These are phyloP conservation scores for Drosophila paranaensis DNA, from an alignment of 2,888 invertebrate genomes.

Conservation along the genomic window DNA sequence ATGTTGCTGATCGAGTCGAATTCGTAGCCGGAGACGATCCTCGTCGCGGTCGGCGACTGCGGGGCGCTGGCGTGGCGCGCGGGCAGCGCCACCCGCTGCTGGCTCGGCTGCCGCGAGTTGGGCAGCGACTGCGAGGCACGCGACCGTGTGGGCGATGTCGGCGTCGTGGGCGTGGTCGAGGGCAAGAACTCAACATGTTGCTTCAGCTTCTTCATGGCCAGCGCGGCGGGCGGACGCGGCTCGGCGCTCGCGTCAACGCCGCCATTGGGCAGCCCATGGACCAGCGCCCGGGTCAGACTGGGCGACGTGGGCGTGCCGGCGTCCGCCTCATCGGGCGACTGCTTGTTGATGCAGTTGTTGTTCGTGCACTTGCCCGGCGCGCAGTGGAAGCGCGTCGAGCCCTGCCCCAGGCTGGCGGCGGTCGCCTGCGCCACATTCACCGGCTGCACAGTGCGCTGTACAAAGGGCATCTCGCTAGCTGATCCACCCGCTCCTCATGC, in stretches of 20 bases:
- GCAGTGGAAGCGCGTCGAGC: conserved; percentile 72
- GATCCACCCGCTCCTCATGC: conserved; percentile 31
- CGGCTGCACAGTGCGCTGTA: conserved; percentile 93
- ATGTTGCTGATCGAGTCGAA: conserved; percentile 94
- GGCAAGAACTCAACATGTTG: conserved; percentile 81
- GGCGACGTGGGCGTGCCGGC: conserved; percentile 41
- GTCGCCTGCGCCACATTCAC: conserved; percentile 89
- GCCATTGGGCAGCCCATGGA: conserved; percentile 54
- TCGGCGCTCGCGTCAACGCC: conserved; percentile 40
- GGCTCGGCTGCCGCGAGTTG: conserved; percentile 68
- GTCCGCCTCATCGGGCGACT: conserved; percentile 53
- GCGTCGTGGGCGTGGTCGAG: conserved; percentile 60
- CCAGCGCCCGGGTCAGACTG: conserved; percentile 47
- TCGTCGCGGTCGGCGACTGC: conserved; percentile 73
- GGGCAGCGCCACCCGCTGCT: conserved; percentile 51
- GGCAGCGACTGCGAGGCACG: conserved; percentile 65
- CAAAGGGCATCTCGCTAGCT: conserved; percentile 90
- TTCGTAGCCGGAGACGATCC: conserved; percentile 88
- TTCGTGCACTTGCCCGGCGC: conserved; percentile 80
- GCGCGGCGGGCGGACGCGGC: conserved; percentile 59
- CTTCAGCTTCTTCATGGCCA: conserved; percentile 81
- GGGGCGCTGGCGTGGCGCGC: conserved; percentile 65
- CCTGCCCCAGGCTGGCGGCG: conserved; percentile 68
- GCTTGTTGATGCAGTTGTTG: conserved; percentile 82
- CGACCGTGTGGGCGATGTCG: conserved; percentile 36